These are phyloP conservation scores for Propithecus deckenii DNA, from an alignment of 2,797 vertebrate genomes.

Conservation along the genomic window DNA sequence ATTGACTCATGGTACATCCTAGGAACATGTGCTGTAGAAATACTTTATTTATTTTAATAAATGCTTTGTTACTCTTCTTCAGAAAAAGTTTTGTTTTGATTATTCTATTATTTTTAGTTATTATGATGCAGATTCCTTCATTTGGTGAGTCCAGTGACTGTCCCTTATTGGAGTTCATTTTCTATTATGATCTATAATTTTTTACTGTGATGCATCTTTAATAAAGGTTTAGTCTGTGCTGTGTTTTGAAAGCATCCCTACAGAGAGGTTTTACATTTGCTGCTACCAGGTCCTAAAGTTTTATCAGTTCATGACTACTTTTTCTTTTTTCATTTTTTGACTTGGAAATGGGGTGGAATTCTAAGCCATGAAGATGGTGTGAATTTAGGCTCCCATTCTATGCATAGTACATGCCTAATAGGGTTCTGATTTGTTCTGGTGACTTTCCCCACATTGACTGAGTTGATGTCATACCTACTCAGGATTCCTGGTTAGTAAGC, in stretches of 20 bases:
- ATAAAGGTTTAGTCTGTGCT: neutral
- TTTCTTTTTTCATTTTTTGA: neutral
- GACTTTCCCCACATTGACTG: neutral
- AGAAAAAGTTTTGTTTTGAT: neutral
- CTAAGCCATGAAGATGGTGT: neutral
- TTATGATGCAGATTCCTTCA: neutral
- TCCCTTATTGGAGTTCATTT: neutral
- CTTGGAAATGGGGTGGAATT: neutral
- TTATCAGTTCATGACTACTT: neutral
- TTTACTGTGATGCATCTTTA: neutral
- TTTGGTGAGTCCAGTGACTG: neutral
- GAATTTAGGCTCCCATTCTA: neutral
- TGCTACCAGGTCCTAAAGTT: neutral
- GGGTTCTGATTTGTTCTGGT: neutral
- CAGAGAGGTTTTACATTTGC: constrained; percentile 1
- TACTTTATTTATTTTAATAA: constrained; percentile 5
- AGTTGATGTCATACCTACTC: neutral
- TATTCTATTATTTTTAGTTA: constrained; percentile 3
- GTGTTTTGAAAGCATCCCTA: neutral
- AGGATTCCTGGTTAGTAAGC: neutral
- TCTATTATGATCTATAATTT: neutral
- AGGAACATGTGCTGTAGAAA: neutral
- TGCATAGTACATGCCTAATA: neutral
- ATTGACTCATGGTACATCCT: neutral
- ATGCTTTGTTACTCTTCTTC: neutral